Evolutionary conservation across 2,113 vertebrate species (phyloP), one percentile per base, ranked within the genome.

Genomic region (Epinephelus moara): DNA sequence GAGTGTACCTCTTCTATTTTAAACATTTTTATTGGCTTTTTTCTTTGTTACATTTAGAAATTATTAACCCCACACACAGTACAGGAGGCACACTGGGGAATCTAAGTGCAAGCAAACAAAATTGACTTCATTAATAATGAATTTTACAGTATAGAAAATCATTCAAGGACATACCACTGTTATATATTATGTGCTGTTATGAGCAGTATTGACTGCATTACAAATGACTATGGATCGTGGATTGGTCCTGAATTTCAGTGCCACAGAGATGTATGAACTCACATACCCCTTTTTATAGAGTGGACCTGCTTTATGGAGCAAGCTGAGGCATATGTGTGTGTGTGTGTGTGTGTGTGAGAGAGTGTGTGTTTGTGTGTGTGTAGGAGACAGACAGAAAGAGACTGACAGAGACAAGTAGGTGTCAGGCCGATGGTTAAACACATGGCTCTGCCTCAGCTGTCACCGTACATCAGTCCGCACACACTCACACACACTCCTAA

Each of bases 391-490:
- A 50, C 4, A 45, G 42, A 40, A 53, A 15, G 40, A 50, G 33
- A 70, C 12, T 47, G 66, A 79, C 30, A 63, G 64, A 70, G 23
- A 74, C 69, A 81, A 69, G 60, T 68, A 67, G 59, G 72, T 80
- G 56, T 61, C 76, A 70, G 67, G 63, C 84, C 78, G 81, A 73
- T 61, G 69, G 59, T 50, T 52, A 30, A 67, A 77, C 85, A 72
- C 73, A 61, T 62, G 60, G 80, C 55, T 45, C 33, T 61, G 76
- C 73, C 23, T 83, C 70, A 88, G 73, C 78, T 72, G 72, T 82
- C 84, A 60, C 66, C 62, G 59, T 49, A 64, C 19, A 78, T 72
- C 70, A 71, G 49, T 72, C 50, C 63, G 40, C 27, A 67, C 33
- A 47, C 19, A 9, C 60, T 33, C 73, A 25, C 64, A 72, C 60